Conservation (phyloP, 2,113 vertebrate species). For the cattle (Bos taurus) region DNA sequence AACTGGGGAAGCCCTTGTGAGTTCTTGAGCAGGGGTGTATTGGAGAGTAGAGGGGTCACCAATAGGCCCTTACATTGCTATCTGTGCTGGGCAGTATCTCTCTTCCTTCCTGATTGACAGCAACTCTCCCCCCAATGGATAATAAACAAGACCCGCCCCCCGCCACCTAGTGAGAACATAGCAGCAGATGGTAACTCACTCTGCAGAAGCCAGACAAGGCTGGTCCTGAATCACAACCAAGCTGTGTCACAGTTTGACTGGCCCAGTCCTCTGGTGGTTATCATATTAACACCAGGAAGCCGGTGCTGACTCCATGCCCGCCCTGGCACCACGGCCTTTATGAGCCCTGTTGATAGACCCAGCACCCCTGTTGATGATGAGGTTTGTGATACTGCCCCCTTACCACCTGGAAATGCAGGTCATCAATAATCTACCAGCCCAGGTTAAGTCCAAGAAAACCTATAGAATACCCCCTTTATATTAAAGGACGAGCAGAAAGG, state of each 20-base stretch:
- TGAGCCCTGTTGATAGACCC: neutral
- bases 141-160: neutral
- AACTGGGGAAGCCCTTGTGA: neutral
- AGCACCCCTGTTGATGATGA: neutral
- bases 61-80: neutral
- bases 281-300: neutral
- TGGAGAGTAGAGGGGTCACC: neutral
- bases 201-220: neutral
- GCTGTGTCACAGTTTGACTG: neutral
- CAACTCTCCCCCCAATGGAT: neutral
- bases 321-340: neutral
- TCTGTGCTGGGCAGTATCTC: neutral
- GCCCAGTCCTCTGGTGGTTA: neutral
- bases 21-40: neutral
- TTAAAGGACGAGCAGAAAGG: neutral
- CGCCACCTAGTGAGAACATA: neutral
- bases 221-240: neutral
- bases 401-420: neutral
- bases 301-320: neutral
- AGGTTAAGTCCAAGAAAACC: neutral
- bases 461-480: neutral
- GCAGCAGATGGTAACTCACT: neutral
- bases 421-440: neutral
- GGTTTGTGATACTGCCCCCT: neutral
- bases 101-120: slow-evolving; percentile 4